Base-by-base conservation (phyloP, 2,797 vertebrate species). In the Morus bassanus region DNA sequence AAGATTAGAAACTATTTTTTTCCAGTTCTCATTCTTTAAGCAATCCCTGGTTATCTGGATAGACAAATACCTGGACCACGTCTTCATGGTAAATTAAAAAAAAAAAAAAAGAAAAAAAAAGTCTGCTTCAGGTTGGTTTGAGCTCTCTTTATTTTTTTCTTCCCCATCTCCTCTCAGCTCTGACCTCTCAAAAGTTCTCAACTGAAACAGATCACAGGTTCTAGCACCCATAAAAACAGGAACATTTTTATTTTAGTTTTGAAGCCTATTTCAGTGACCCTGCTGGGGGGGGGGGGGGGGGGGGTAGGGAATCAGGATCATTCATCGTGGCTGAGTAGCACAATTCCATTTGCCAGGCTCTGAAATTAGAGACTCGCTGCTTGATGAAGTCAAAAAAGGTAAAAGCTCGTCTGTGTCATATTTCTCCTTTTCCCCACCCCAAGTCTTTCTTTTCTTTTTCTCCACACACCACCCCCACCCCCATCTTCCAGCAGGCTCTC, bases 241-340 rank as follows among this genome's bases (percentile, higher is more conserved):
- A 96, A 98, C 98, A 98, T 97, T 98, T 99, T 98, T 98, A 97
- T 98, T 98, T 98, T 98, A 97, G 98, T 98, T 98, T 98, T 98
- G 97, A 98, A 98, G 97, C 96, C 98, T 98, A 98, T 98, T 98
- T 97, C 96, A 98, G 94, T 97, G 94, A 96, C 97, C 96, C 96
- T 98, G 93, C 96, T 91, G 95, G 97, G 51, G 96, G 13, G 41
- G 41, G 41, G 97, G 95, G 95, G 4, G 51, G 96, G n/a, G n/a
- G 95, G 95, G 96, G 97, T 73, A 54, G 28, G 31, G 43, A 94
- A 89, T 87, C 48, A 37, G 43, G 59, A 85, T 91, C 96, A 98
- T 98, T 98, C 98, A 98, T 98, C 92, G 96, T 97, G 96, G 48
- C 96, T 98, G 97, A 97, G 97, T 97, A 98, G 91, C 93, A 88